These are phyloP conservation scores for Oncorhynchus mykiss DNA, from an alignment of 2,113 vertebrate species.

Conservation along the genomic window DNA sequence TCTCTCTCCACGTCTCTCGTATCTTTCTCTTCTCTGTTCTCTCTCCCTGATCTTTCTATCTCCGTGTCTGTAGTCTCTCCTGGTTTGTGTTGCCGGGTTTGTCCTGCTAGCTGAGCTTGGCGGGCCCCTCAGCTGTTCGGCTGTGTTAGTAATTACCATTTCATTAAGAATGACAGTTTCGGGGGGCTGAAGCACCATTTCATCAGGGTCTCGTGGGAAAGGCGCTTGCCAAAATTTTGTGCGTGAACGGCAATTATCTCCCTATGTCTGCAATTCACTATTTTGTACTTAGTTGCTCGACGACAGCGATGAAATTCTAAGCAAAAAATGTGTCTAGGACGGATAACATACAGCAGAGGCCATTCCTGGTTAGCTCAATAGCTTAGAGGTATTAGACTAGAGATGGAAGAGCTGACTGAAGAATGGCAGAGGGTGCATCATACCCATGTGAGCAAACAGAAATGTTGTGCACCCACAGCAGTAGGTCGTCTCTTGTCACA, in stretches of 20 bases:
- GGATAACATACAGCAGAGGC: conserved; percentile 54
- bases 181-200: conserved; percentile 77
- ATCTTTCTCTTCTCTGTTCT: conserved; percentile 18
- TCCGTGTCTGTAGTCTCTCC: conserved; percentile 1
- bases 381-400: not conserved
- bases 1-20: conserved; percentile 3
- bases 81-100: conserved; percentile 69
- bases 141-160: conserved; percentile 80
- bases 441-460: not conserved
- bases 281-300: conserved; percentile 73
- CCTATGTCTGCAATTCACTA: conserved; percentile 70
- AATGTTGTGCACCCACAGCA: not conserved
- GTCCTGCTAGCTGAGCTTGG: conserved; percentile 65
- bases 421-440: not conserved
- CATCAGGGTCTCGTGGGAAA: conserved; percentile 72
- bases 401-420: not conserved
- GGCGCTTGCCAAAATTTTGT: conserved; percentile 69
- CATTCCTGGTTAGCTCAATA: conserved; percentile 57
- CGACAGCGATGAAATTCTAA: conserved; percentile 59
- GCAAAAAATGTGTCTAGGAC: conserved; percentile 59
- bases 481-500: not conserved
- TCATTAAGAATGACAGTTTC: conserved; percentile 78
- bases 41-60: not conserved
- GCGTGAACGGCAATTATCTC: conserved; percentile 73
- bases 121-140: conserved; percentile 75